Evolutionary conservation across 2,888 invertebrate genomes (phyloP).

Genomic region (Odiellus spinosus): DNA sequence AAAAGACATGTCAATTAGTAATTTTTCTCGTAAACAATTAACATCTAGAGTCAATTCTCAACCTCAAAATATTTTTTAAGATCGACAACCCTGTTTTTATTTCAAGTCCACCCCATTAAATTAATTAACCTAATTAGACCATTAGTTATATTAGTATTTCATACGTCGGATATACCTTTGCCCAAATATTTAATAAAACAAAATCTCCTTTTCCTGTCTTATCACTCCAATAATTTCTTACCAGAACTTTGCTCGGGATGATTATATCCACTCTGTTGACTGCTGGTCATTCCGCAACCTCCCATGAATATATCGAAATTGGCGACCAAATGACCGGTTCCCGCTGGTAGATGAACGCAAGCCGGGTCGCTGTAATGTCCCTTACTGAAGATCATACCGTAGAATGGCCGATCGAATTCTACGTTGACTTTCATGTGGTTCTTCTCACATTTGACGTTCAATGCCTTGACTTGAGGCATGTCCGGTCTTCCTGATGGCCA

Average conservation of each 20-base stretch:
- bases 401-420: slow-evolving; percentile 85
- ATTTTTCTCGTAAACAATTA: too few species aligned
- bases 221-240: too few species aligned
- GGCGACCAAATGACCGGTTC: slow-evolving; percentile 74
- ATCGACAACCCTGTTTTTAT: too few species aligned
- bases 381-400: slow-evolving; percentile 90
- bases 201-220: too few species aligned
- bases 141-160: too few species aligned
- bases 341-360: slow-evolving; percentile 79
- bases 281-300: slow-evolving; percentile 83
- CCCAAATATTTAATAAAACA: too few species aligned
- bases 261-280: slow-evolving; percentile 36
- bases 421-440: slow-evolving; percentile 88
- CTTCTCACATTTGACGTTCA: slow-evolving; percentile 73
- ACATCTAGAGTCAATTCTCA: too few species aligned
- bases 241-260: slow-evolving; percentile 7
- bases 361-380: slow-evolving; percentile 50
- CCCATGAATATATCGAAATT: slow-evolving; percentile 87
- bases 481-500: slow-evolving; percentile 73
- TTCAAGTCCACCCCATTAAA: too few species aligned
- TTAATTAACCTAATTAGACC: too few species aligned
- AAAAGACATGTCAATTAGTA: too few species aligned
- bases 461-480: slow-evolving; percentile 79
- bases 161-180: too few species aligned
- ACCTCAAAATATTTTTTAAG: too few species aligned